Evolutionary conservation across 2,888 invertebrate species (phyloP), one percentile per base, ranked within the genome.

Genomic region (Torymus auratus): DNA sequence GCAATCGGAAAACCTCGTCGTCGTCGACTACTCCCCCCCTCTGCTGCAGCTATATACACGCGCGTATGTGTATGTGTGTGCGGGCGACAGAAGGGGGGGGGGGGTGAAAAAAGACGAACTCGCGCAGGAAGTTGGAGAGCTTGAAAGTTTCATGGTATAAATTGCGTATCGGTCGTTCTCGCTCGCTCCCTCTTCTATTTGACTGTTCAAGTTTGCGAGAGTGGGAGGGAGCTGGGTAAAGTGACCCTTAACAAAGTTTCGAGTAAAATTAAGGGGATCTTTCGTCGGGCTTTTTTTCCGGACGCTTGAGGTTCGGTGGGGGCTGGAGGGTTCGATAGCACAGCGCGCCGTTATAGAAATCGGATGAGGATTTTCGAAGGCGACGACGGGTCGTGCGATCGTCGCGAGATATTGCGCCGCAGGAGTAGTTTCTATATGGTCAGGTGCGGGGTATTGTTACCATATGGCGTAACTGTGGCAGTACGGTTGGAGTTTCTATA

Each of bases 101-200:
- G 28, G 52, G 11, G 15, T 10, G n/a, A 60, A 61, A 73, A 56
- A 69, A 68, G 58, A 23, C 55, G 7, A 20, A 7, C 53, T 15
- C 52, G 62, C 56, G 65, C 61, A 20, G 68, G 55, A 79, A 79
- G 50, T 79, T 79, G 62, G 12, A 17, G 58, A 74, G 64, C 58
- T 77, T 13, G 58, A 73, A 78, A 80, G 64, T 69, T 80, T 64
- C 67, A n/a, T 60, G 71, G 70, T 76, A 76, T 80, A 71, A 84
- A 84, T 84, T 83, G 80, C 83, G 65, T 83, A 83, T 68, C 77
- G 78, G 72, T 76, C 71, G 61, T 62, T 65, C 67, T 50, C 69
- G 41, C 68, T 50, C 17, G 53, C 28, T 61, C 74, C 60, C 50
- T 50, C 61, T 65, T 69, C 53, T 28, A 15, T 68, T 41, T 61